Evolutionary conservation across 2,797 vertebrate species (phyloP).

Genomic region (Allobates femoralis): DNA sequence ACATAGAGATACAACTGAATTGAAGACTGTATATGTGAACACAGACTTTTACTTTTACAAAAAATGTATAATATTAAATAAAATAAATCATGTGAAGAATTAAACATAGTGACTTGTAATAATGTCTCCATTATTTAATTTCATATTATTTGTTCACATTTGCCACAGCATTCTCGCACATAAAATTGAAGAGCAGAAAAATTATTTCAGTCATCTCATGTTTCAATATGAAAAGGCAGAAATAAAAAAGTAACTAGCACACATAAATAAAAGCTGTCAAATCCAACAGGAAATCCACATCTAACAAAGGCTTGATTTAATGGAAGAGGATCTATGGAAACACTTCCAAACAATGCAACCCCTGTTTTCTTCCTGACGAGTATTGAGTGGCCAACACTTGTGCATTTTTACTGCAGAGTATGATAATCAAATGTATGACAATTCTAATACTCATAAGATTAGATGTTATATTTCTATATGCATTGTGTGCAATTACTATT

Average conservation of each 20-base stretch:
- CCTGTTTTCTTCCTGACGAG: neutral
- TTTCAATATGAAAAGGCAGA: constrained; percentile 23
- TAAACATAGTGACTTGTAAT: neutral
- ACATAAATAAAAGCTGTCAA: constrained; percentile 29
- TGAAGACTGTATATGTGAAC: too few relatives aligned
- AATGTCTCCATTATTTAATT: neutral
- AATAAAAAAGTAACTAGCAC: constrained; percentile 15
- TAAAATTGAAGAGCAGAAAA: neutral
- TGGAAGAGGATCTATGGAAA: neutral
- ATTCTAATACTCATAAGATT: neutral
- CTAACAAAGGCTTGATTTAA: constrained; percentile 21
- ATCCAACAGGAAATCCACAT: constrained; percentile 21
- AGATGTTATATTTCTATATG: too few relatives aligned
- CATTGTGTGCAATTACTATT: too few relatives aligned
- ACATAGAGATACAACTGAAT: too few relatives aligned
- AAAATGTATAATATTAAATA: too few relatives aligned
- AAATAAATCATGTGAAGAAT: too few relatives aligned
- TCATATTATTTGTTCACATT: neutral
- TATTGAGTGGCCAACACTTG: neutral
- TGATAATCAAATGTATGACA: neutral
- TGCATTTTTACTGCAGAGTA: neutral
- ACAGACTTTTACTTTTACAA: too few relatives aligned
- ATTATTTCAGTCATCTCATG: neutral
- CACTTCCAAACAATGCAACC: constrained; percentile 21
- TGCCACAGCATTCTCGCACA: neutral